These are phyloP conservation scores for Gasterosteus nipponicus DNA, from an alignment of 2,113 vertebrate species.

Conservation along the genomic window DNA sequence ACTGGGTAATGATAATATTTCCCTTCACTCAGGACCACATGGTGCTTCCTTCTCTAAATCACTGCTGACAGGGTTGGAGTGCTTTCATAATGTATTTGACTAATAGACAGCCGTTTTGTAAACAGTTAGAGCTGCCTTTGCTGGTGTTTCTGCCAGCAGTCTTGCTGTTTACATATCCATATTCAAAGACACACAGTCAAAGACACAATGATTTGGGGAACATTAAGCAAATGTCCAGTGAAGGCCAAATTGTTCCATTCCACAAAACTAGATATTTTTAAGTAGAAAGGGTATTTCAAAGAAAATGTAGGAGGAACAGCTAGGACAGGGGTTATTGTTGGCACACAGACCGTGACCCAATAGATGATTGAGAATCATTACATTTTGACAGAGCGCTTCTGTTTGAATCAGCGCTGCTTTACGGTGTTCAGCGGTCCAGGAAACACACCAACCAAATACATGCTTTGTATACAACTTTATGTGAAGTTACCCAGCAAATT, in stretches of 20 bases:
- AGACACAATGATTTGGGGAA: not conserved
- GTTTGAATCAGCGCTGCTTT: no score
- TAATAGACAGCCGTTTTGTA: slow-evolving; percentile 33
- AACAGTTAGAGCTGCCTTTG: slow-evolving; percentile 35
- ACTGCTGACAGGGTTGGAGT: slow-evolving; percentile 37
- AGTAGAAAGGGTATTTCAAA: not conserved
- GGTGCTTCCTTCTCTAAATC: slow-evolving; percentile 28
- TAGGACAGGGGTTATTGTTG: not conserved
- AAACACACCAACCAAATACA: no score
- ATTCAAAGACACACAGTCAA: not conserved
- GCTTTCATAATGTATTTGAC: slow-evolving; percentile 40
- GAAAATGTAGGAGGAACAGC: not conserved
- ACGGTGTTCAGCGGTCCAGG: no score
- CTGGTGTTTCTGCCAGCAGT: slow-evolving; percentile 9
- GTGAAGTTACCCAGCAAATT: no score
- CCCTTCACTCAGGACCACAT: slow-evolving; percentile 23
- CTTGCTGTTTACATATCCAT: no score
- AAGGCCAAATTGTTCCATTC: not conserved
- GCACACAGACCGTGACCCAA: no score
- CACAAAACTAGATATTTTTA: not conserved
- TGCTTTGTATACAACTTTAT: no score
- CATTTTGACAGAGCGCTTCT: no score
- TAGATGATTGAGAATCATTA: no score
- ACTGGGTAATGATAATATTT: slow-evolving; percentile 17
- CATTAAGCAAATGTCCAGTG: not conserved